A percentile compares a stretch with the other conserved stretches of the same genome.
These are phyloP conservation scores for Diploscapter pachys DNA, from an alignment of 1,140 invertebrate genomes.

Conservation along the genomic window DNA sequence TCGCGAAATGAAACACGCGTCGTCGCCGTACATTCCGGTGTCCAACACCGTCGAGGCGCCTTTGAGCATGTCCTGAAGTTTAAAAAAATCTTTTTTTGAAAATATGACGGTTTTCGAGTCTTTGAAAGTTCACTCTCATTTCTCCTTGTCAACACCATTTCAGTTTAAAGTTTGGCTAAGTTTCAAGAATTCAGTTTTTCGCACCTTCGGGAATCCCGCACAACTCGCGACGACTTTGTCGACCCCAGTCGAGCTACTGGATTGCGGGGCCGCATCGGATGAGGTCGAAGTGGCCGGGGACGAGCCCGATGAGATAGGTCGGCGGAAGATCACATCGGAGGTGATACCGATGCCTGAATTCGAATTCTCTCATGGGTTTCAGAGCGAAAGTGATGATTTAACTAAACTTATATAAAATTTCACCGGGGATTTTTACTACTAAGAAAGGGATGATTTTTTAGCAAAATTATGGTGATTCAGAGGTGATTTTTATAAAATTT, in stretches of 20 bases:
- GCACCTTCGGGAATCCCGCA: slow-evolving; percentile 33
- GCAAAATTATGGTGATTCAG: no score
- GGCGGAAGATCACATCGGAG: background rate
- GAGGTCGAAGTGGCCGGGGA: slow-evolving; percentile 14
- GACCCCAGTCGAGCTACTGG: slow-evolving; percentile 11
- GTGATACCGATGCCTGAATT: background rate
- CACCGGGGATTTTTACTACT: no score
- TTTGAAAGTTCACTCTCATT: slow-evolving; percentile 15
- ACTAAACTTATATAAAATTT: no score
- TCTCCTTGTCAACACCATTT: background rate
- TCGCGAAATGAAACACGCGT: slow-evolving; percentile 87
- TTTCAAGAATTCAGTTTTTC: background rate
- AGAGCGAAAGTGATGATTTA: no score
- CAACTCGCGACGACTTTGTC: slow-evolving; percentile 21
- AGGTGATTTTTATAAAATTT: background rate
- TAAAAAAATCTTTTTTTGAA: slow-evolving; percentile 8
- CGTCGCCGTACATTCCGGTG: slow-evolving; percentile 89
- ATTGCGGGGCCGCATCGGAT: slow-evolving; percentile 11
- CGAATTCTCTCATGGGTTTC: no score
- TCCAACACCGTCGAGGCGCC: slow-evolving; percentile 70
- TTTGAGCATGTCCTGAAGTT: slow-evolving; percentile 70
- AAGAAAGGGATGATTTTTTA: no score
- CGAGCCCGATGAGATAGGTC: background rate
- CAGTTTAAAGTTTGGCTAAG: background rate
- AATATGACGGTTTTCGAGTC: background rate